Conservation (phyloP, 2,797 vertebrate genomes). For the Pangasius djambal region DNA sequence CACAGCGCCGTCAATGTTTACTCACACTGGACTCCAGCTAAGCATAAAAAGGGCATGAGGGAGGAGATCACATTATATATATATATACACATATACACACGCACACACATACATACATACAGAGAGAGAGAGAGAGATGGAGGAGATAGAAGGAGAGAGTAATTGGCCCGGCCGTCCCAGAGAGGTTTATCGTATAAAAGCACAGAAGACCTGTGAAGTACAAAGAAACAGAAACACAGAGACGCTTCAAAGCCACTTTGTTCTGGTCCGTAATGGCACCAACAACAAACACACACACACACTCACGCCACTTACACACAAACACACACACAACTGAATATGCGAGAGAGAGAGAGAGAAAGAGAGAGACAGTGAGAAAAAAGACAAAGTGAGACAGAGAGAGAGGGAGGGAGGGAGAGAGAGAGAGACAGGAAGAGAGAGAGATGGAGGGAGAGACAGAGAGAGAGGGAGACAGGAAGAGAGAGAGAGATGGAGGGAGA, state of each 20-base stretch:
- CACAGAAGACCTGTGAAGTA: slow-evolving; percentile 25
- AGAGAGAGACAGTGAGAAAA: too few species aligned
- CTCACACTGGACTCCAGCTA: not conserved
- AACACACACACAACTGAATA: not conserved
- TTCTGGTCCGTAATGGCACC: slow-evolving; percentile 25
- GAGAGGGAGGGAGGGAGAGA: not conserved
- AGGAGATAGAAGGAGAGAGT: not conserved
- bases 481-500: not conserved
- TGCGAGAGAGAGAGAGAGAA: not conserved
- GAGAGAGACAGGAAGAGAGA: not conserved
- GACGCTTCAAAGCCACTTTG: slow-evolving; percentile 43
- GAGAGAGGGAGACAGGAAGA: not conserved
- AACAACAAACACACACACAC: not conserved
- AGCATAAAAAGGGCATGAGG: not conserved
- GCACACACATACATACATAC: not conserved
- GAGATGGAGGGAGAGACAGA: not conserved
- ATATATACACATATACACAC: not conserved
- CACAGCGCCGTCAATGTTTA: slow-evolving; percentile 31
- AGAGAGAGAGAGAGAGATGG: slow-evolving; percentile 2
- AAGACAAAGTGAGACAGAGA: not conserved
- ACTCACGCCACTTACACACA: not conserved
- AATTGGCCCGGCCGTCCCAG: not conserved
- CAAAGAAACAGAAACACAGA: slow-evolving; percentile 28
- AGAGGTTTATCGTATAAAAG: slow-evolving; percentile 63
- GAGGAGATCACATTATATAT: not conserved